phyloP scores from a whole-genome alignment of 2,113 vertebrate species.

The Toxotes chatareus region DNA sequence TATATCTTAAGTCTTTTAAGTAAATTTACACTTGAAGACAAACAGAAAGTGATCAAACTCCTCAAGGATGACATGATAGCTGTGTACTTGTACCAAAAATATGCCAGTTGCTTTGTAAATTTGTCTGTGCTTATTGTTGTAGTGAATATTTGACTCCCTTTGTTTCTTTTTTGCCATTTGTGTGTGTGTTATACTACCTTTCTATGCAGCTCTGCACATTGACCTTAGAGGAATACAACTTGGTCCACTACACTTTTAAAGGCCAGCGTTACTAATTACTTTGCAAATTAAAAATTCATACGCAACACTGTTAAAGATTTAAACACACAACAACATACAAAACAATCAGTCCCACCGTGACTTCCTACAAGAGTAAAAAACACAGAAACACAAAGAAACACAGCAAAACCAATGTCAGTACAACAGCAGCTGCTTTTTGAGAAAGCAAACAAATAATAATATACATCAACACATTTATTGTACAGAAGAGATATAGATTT shows the following conservation, averaged over 20 bases:
- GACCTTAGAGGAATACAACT: too few relatives aligned
- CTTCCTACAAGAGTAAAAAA: background rate
- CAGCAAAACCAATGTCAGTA: background rate
- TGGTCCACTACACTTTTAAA: background rate
- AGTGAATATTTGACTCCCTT: too few relatives aligned
- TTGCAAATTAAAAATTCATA: too few relatives aligned
- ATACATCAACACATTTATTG: background rate
- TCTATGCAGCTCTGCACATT: too few relatives aligned
- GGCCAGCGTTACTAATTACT: too few relatives aligned
- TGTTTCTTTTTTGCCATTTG: too few relatives aligned
- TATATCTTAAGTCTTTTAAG: background rate
- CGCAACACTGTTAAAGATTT: too few relatives aligned
- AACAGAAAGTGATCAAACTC: background rate
- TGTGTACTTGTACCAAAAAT: background rate
- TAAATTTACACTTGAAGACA: background rate
- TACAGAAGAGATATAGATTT: background rate
- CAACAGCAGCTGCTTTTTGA: background rate
- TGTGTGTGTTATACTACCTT: too few relatives aligned
- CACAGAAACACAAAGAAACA: too few relatives aligned
- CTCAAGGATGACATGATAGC: too few relatives aligned
- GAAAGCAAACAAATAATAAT: background rate
- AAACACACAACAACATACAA: too few relatives aligned
- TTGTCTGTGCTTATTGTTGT: too few relatives aligned
- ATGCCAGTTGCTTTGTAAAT: background rate
- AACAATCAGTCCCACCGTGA: background rate